Evolutionary conservation across 2,888 invertebrate species (phyloP).

Genomic region (Clistopyga incitator): DNA sequence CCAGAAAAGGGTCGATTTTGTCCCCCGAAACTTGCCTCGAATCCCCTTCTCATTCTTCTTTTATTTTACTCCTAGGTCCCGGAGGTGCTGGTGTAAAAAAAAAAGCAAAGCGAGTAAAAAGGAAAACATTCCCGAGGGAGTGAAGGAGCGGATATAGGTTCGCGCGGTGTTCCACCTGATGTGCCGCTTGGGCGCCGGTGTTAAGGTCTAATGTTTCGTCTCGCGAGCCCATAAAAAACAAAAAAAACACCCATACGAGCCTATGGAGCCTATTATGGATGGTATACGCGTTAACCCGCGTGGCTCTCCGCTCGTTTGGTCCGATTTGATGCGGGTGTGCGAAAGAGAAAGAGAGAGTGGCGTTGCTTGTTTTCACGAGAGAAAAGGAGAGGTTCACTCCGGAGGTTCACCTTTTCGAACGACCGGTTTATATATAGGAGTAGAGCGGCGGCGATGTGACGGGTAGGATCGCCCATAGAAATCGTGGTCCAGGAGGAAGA

Average conservation of each 20-base stretch:
- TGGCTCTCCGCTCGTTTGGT: conserved; percentile 26
- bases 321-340: conserved; percentile 54
- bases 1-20: no score
- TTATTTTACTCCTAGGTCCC: background rate
- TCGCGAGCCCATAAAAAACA: conserved; percentile 38
- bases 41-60: conserved; percentile 5
- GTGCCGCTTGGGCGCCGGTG: conserved; percentile 56
- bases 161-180: conserved; percentile 50
- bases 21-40: background rate
- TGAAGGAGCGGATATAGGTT: conserved; percentile 52
- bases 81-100: conserved; percentile 14
- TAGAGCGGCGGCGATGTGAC: conserved; percentile 14
- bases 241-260: conserved; percentile 26
- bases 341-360: conserved; percentile 40
- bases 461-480: conserved; percentile 33
- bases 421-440: conserved; percentile 38
- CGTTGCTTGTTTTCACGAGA: conserved; percentile 53
- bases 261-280: conserved; percentile 13
- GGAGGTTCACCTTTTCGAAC: conserved; percentile 38
- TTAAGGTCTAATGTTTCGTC: conserved; percentile 54
- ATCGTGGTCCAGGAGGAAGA: conserved; percentile 31
- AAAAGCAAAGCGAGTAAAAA: conserved; percentile 8
- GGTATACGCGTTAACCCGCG: conserved; percentile 42
- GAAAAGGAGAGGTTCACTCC: conserved; percentile 35
- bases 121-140: conserved; percentile 24